These are phyloP conservation scores for Troglohyphantes excavatus DNA, from an alignment of 2,888 invertebrate genomes.

Conservation along the genomic window DNA sequence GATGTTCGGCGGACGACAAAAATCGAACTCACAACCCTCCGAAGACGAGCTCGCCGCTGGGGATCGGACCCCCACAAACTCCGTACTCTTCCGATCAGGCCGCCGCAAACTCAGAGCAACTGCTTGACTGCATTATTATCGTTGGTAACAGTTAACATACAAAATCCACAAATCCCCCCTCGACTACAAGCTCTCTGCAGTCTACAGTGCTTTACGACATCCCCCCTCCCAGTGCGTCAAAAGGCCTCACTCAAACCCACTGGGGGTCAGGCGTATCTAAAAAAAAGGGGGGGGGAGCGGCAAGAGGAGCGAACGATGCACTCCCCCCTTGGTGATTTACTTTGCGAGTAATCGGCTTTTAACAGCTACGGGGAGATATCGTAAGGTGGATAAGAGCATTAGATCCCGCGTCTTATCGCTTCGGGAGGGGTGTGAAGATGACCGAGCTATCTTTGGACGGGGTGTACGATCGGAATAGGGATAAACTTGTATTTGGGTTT, in stretches of 20 bases:
- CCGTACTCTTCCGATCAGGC: too few species aligned
- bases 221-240: background rate
- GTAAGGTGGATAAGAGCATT: slow-evolving; percentile 36
- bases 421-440: slow-evolving; percentile 1
- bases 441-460: too few species aligned
- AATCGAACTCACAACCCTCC: too few species aligned
- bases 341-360: slow-evolving; percentile 62
- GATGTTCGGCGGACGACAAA: too few species aligned
- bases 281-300: slow-evolving; percentile 3
- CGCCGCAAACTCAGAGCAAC: background rate
- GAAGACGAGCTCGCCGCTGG: too few species aligned
- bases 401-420: slow-evolving; percentile 10
- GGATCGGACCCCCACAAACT: too few species aligned
- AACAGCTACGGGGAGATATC: slow-evolving; percentile 40
- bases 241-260: background rate
- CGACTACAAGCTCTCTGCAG: background rate
- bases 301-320: background rate
- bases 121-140: background rate
- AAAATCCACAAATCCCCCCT: background rate
- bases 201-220: background rate
- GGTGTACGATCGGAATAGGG: background rate
- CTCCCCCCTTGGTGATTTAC: slow-evolving; percentile 56
- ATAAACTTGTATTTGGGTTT: background rate
- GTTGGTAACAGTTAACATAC: background rate
- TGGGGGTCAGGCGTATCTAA: too few species aligned